These are phyloP conservation scores for Arvicanthis niloticus DNA, from an alignment of 2,113 vertebrate genomes.

Conservation along the genomic window DNA sequence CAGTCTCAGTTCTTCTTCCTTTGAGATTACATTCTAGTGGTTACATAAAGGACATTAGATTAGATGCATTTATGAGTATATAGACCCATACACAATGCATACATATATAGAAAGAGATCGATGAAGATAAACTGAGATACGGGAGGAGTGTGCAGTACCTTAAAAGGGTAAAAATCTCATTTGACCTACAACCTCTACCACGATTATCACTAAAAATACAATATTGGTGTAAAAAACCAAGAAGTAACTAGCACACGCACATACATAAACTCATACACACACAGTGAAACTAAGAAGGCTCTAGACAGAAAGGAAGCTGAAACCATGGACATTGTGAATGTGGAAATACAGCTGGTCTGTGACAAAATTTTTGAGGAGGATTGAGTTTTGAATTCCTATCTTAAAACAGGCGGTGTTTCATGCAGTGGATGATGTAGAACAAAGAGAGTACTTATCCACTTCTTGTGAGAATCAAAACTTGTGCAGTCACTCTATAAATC, in stretches of 20 bases:
- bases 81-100: neutral
- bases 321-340: neutral
- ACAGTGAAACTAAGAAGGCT: too few relatives aligned
- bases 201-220: neutral
- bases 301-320: too few relatives aligned
- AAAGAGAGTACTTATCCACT: neutral
- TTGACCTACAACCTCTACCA: neutral
- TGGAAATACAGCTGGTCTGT: neutral
- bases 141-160: neutral
- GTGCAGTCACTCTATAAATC: too few relatives aligned
- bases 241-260: neutral
- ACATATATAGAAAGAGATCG: neutral
- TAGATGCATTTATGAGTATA: neutral
- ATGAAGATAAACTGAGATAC: neutral
- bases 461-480: too few relatives aligned
- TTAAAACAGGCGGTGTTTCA: neutral
- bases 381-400: neutral
- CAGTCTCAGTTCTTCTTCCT: neutral
- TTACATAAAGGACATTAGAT: neutral
- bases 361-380: neutral
- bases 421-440: too few relatives aligned
- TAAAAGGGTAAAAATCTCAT: rapidly evolving
- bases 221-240: neutral
- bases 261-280: too few relatives aligned
- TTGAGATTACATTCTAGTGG: neutral